phyloP scores from a whole-genome alignment of 2,113 vertebrate species.

The Pholis gunnellus region DNA sequence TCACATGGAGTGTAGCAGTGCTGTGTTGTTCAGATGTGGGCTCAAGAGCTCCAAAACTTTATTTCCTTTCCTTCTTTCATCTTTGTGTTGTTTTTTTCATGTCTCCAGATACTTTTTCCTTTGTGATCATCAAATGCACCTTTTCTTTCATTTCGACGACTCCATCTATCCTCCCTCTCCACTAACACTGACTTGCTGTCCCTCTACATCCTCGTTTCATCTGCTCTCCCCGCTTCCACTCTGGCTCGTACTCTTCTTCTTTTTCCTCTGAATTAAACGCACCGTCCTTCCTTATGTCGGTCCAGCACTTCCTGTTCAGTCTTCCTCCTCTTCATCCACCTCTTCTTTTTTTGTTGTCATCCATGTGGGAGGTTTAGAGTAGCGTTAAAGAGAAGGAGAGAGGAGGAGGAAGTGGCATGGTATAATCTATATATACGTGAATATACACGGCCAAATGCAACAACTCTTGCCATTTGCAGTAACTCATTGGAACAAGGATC shows the following conservation, averaged over 20 bases:
- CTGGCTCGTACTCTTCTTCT: background rate
- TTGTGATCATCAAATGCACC: background rate
- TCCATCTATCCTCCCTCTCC: background rate
- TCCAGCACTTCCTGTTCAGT: background rate
- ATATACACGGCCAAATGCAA: background rate
- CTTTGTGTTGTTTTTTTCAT: background rate
- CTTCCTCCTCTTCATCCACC: background rate
- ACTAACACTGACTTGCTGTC: background rate
- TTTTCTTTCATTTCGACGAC: background rate
- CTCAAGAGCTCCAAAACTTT: conserved; percentile 34
- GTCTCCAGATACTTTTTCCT: background rate
- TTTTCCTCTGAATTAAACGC: background rate
- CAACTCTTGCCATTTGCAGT: background rate
- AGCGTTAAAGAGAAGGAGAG: background rate
- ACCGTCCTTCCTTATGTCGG: background rate
- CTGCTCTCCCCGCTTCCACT: background rate
- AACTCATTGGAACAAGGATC: background rate
- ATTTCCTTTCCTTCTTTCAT: background rate
- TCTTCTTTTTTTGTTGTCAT: background rate
- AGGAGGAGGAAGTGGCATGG: background rate
- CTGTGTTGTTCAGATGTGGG: conserved; percentile 37
- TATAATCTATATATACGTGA: background rate
- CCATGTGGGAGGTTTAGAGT: background rate
- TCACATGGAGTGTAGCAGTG: conserved; percentile 14
- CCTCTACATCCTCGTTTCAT: background rate